Base-by-base conservation (phyloP, 1,140 invertebrate genomes). In the Ips nitidus region DNA sequence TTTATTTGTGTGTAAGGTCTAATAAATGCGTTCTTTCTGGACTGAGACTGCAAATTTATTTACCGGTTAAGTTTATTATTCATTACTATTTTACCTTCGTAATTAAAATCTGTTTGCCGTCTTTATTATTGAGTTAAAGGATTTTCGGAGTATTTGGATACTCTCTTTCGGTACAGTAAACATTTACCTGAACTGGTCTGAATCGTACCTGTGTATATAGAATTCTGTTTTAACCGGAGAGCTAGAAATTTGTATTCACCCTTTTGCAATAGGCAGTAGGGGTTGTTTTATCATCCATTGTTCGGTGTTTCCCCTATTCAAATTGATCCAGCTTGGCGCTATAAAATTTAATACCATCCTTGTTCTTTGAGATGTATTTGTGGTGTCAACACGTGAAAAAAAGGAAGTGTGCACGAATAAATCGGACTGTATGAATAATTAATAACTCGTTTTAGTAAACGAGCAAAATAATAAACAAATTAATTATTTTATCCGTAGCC, bases 241-340 rank as follows among this genome's bases (percentile, higher is more conserved):
- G 22, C 22, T 22, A 22, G 36, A 53, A 64, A 64, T 53, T 52
- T 41, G 62, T 64, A 64, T 64, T 64, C 62, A 64, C 62, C 62
- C 62, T 41, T 55, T 53, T 22, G 22, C 22, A 22, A 22, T 22
- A 22, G 22, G 52, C 52, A 41, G 53, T 41, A 41, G 52, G 62
- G 62, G 62, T 53, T 64, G 52, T 64, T 64, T 47, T 64, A 64
- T 64, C 62, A 52, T 37, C 40, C 62, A 64, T 64, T 64, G 62
- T 64, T 64, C n/a, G 62, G 52, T 40, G n/a, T 64, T 64, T 53
- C 62, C 62, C 62, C 39, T n/a, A 36, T 8, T 53, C 37, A 41
- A 62, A 62, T 39, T 37, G 62, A 39, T 47, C 36, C n/a, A 6
- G 52, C 37, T 38, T 47, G 3, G 42, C 45, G 50, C 38, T 41